Evolutionary conservation across 2,797 vertebrate genomes (phyloP), one percentile per base, ranked within the genome.

Genomic region (Anas bahamensis): DNA sequence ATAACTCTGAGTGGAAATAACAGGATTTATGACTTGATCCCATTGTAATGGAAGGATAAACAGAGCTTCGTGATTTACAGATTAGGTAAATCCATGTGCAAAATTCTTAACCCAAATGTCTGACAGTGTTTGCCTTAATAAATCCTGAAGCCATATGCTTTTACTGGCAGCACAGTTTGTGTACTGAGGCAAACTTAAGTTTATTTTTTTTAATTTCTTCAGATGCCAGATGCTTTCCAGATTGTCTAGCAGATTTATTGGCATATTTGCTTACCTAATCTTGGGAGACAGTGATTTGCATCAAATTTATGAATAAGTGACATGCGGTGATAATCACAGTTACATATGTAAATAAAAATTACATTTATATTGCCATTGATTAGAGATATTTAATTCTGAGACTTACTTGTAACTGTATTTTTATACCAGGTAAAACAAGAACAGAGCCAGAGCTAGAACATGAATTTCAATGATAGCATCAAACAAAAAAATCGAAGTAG

Each of bases 181-280:
- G 77, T 53, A 81, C 61, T 63, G 82, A 59, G 89, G 91, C 93
- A 93, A 92, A 65, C 79, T 69, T 44, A 73, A 83, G 83, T 64
- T 94, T 96, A 41, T 85, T 93, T 96, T 79, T 80, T 19, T 24
- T 42, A 90, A 82, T 56, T 73, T 37, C 46, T 59, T 82, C 33
- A 71, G 71, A 53, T 71, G 83, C 83, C 42, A 53, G 82, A 37
- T 94, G 85, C 76, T 95, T 94, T 82, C 83, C 31, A 57, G 81
- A 78, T 90, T 72, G 89, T 86, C 53, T 86, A 76, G 89, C 31
- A 50, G 87, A 74, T 97, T 97, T 95, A 94, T 94, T 90, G 94
- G 59, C 15, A 4, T 91, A 57, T 77, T 94, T 94, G 37, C 77
- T 55, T 69, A 56, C 77, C 66, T 96, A 19, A 19, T 82, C 87